Evolutionary conservation across 2,888 invertebrate genomes (phyloP), one percentile per base, ranked within the genome.

Genomic region (Octodonta nipae): DNA sequence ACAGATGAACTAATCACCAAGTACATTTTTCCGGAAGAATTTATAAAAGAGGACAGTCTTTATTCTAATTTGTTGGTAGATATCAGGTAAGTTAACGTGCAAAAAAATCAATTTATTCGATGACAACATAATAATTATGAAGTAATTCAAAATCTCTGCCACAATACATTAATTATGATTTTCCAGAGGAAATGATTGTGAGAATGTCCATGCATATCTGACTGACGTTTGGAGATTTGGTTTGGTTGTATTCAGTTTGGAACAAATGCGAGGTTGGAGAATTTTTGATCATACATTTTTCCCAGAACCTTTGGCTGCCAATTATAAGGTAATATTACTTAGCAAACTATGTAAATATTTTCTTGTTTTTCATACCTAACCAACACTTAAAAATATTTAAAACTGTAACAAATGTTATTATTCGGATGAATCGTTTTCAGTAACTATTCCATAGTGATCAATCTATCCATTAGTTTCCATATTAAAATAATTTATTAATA

Each of bases 241-340:
- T 12, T 27, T 55, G 13, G 54, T 55, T 2, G 52, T 54, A 4
- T 55, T 46, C 51, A 71, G 75, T 42, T 65, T 75, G 43, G 58
- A 60, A 25, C 70, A 70, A 35, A 61, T 65, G 42, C 56, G 57
- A 2, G 73, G 76, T 41, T 81, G 77, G 73, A 64, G 75, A 53
- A 55, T 86, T 44, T 69, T 73, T 56, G 63, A 82, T 63, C 73
- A 81, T 56, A 67, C 66, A 20, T 86, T 74, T 63, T 75, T 66
- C 50, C 80, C 81, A 0, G 80, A 81, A 47, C 82, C 82, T 0
- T 50, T 81, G 1, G 77, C 80, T 1, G 71, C 82, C 1, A 74
- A 78, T 45, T 86, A 77, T 50, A 75, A 77, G 35, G 44, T 42
- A 33, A 24, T n/a, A n/a, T n/a, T n/a, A n/a, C n/a, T n/a, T n/a